Conservation (phyloP, 2,888 invertebrate genomes). For the Ganaspis brasiliensis region DNA sequence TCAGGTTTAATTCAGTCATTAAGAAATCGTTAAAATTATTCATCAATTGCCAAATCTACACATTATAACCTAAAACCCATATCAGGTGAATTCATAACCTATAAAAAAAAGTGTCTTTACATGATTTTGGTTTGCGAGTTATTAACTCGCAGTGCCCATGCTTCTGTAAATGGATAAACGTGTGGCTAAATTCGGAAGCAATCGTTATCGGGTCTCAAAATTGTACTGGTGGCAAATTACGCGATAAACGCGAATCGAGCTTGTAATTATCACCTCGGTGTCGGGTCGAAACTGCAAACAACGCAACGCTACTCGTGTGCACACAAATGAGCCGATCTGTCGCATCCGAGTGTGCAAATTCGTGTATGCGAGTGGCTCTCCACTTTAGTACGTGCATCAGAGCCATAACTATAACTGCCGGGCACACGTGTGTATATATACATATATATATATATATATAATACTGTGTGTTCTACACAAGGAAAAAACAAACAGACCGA, state of each 20-base stretch:
- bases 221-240: conserved; percentile 75
- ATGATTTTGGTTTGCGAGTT: too few relatives aligned
- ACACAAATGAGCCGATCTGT: conserved; percentile 54
- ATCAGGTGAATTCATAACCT: too few relatives aligned
- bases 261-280: conserved; percentile 77
- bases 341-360: conserved; percentile 52
- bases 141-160: too few relatives aligned
- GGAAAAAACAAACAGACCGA: conserved; percentile 67
- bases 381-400: conserved; percentile 55
- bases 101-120: too few relatives aligned
- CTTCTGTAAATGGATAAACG: conserved; percentile 48
- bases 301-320: conserved; percentile 59
- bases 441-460: too few relatives aligned
- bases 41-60: too few relatives aligned
- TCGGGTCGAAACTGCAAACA: conserved; percentile 62
- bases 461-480: conserved; percentile 50
- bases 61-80: too few relatives aligned
- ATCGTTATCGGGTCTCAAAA: conserved; percentile 75
- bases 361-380: conserved; percentile 48
- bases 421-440: conserved; percentile 53
- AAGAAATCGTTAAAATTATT: too few relatives aligned
- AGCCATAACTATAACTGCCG: conserved; percentile 62
- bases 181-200: conserved; percentile 49
- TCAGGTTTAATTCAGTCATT: too few relatives aligned
- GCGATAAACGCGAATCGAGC: conserved; percentile 75